Conservation (phyloP, 2,797 vertebrate species). For the Pangasius djambal region DNA sequence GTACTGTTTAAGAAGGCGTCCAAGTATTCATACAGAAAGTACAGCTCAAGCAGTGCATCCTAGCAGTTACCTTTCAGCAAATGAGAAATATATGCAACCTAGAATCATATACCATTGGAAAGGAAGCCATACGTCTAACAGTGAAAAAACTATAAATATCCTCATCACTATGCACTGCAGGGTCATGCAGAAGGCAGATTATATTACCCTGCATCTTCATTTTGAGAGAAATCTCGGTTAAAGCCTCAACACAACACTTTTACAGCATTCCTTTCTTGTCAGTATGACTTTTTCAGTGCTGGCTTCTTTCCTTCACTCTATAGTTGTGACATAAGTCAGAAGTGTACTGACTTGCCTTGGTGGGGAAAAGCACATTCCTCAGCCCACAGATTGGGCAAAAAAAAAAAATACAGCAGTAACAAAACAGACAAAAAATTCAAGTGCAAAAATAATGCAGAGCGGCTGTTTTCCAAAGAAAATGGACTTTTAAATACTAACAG, state of each 20-base stretch:
- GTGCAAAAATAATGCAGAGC: not conserved
- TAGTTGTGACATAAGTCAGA: constrained; percentile 33
- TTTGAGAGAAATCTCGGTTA: not conserved
- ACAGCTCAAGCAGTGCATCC: not conserved
- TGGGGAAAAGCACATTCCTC: constrained; percentile 69
- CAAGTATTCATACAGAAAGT: not conserved
- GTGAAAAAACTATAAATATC: not conserved
- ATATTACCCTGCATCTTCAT: not conserved
- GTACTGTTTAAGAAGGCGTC: not conserved
- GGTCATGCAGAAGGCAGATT: not conserved
- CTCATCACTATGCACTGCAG: not conserved
- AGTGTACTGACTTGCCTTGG: constrained; percentile 66
- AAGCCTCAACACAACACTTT: not conserved
- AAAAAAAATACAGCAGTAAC: not conserved
- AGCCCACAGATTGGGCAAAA: constrained; percentile 58
- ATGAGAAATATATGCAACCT: not conserved
- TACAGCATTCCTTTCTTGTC: not conserved
- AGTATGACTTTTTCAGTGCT: not conserved
- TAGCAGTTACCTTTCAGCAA: not conserved
- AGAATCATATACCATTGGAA: not conserved
- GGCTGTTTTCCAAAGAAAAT: too few relatives aligned
- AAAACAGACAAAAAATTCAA: not conserved
- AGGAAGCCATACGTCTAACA: not conserved
- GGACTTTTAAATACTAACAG: not conserved
- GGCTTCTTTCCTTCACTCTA: not conserved